A percentile compares a stretch with the other conserved stretches of the same genome.
Conservation (phyloP, 2,113 vertebrate species). For the Myiagra hebetior region DNA sequence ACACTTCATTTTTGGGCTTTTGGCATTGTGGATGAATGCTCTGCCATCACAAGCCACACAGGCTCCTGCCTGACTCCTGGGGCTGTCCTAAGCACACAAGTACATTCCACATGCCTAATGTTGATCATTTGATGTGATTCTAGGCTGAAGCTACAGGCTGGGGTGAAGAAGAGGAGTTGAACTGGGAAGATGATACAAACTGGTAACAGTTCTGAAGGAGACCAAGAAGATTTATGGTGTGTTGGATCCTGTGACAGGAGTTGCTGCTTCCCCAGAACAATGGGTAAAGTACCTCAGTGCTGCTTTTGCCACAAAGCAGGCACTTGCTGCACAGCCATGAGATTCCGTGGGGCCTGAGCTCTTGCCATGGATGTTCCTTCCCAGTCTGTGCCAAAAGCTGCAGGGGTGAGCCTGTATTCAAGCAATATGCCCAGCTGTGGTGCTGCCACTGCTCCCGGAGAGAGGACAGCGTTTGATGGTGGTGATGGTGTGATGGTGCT, state of each 20-base stretch:
- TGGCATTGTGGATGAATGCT: background rate
- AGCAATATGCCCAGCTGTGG: background rate
- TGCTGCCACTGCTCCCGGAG: background rate
- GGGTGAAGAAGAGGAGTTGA: constrained; percentile 88
- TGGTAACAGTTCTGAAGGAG: constrained; percentile 74
- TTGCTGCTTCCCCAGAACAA: background rate
- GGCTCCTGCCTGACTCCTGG: background rate
- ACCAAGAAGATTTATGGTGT: background rate
- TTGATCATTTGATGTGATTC: background rate
- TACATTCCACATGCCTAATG: background rate
- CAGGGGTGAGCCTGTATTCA: background rate
- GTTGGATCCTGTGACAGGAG: constrained; percentile 25
- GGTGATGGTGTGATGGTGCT: background rate
- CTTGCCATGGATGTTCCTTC: background rate
- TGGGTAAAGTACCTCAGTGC: constrained; percentile 62
- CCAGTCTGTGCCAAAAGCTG: constrained; percentile 44
- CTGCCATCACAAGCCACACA: background rate
- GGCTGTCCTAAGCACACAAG: background rate
- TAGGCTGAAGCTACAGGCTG: constrained; percentile 88
- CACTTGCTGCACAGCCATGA: constrained; percentile 11
- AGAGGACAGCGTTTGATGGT: background rate
- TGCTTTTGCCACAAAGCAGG: background rate
- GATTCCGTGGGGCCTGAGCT: background rate
- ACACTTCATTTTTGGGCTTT: background rate
- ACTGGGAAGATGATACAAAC: constrained; percentile 86